Base-by-base conservation (phyloP, 2,113 vertebrate species). In the Puffinus mauretanicus region DNA sequence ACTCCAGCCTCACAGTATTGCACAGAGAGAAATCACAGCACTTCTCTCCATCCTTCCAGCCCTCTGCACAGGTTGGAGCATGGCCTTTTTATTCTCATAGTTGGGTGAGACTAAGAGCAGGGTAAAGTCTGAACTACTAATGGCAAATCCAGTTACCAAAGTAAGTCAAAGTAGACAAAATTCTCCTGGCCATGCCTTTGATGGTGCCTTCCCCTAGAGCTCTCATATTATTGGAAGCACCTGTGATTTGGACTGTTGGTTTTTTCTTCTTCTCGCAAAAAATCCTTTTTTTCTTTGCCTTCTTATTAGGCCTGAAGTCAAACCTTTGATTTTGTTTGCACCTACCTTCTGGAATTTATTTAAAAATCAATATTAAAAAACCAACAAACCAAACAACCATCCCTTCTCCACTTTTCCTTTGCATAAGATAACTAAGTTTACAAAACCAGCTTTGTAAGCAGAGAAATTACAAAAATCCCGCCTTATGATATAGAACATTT, bases 351-450 rank as follows among this genome's bases (percentile, higher is more conserved):
- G 54, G 16, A 71, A 75, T 60, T 86, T 78, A 27, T 81, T 72
- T 71, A 1, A 71, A 79, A 64, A 75, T 16, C 52, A 61, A 38
- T 81, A 70, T 65, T 46, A 22, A 80, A 54, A 57, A 7, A 2
- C 2, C 34, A 49, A 38, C 13, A 66, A 61, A 34, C 1, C 5
- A 60, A 60, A 1, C 4, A 20, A 32, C 4, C 3, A 61, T 10
- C 42, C n/a, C 6, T 62, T 30, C 54, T 82, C 38, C n/a, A 27
- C 22, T 60, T 73, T 67, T 60, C 25, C 25, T 71, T 85, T 88
- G 66, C 7, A 22, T 26, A 24, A 55, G 30, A 19, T 17, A 69
- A 52, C 2, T 34, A 65, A 84, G 11, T 77, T 82, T 12, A 85
- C 2, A 51, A 52, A 72, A 36, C 27, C 57, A 86, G 18, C 5